Base-by-base conservation (phyloP, 2,797 vertebrate genomes). In the Betta splendens region DNA sequence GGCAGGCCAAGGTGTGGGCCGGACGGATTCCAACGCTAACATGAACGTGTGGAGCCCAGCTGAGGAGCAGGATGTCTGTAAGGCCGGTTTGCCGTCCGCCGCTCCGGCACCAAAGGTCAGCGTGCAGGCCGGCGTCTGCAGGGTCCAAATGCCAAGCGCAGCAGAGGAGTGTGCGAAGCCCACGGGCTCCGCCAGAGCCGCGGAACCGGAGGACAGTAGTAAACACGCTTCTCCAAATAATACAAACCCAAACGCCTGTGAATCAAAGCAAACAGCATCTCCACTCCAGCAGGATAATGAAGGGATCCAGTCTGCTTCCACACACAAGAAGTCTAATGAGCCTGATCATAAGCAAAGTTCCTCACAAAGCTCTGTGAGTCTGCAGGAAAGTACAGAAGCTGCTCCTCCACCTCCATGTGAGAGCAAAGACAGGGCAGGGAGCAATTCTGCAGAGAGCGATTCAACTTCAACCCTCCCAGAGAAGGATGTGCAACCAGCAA, bases 1-100 rank as follows among this genome's bases (percentile, higher is more conserved):
- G 37, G 68, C 37, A 32, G 54, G 61, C 54, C 64, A 55, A 54
- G 44, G 66, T 73, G 51, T 33, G 36, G 73, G 39, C 55, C 52
- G 26, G 28, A 84, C 55, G 67, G 90, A 90, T 75, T 75, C 59
- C 43, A 89, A 90, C 22, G 85, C 81, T 48, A 91, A 89, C 62
- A 38, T 84, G 54, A 88, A 72, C 69, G 64, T 45, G 10, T 55
- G 79, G 60, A 80, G 68, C 31, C 60, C 11, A 11, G 40, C 62
- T 43, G 75, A 72, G 75, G 83, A 72, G 47, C 83, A 81, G 51
- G 75, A 81, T 25, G 48, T 55, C 18, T 71, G 67, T 58, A 66
- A 54, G 56, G 58, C 48, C 2, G 22, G 16, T 60, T 62, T 69
- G 60, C 65, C 76, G 15, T 21, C 87, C 52, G 56, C 72, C 67